Percentiles rank a stretch among this genome's conserved stretches.
Evolutionary conservation across 2,888 invertebrate genomes (phyloP).

Genomic region (Leptinotarsa juncta): DNA sequence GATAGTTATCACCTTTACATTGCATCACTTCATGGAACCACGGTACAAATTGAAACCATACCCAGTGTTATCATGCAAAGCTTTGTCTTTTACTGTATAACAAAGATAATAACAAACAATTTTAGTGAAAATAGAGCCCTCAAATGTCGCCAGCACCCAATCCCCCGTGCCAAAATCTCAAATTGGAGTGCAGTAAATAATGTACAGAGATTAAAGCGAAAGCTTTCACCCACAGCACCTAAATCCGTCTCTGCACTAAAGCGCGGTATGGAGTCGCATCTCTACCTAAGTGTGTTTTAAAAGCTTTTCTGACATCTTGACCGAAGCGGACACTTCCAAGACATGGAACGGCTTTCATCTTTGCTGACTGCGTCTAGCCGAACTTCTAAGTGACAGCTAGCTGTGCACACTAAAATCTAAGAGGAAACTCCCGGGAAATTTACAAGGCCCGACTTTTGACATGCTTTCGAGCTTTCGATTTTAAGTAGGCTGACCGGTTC

Average conservation of each 20-base stretch:
- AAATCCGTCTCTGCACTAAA: conserved; percentile 39
- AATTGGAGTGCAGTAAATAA: conserved; percentile 23
- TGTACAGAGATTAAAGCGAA: conserved; percentile 26
- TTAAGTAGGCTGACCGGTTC: conserved; percentile 46
- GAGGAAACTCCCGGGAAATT: conserved; percentile 46
- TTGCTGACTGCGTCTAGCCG: conserved; percentile 52
- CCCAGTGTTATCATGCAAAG: too few species aligned
- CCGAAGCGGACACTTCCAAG: conserved; percentile 66
- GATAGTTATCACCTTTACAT: too few species aligned
- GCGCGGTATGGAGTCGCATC: conserved; percentile 45
- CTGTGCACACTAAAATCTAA: conserved; percentile 45
- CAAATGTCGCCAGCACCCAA: not conserved
- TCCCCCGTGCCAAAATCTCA: not conserved
- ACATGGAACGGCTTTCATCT: conserved; percentile 68
- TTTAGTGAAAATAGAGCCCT: too few species aligned
- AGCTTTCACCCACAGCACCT: conserved; percentile 33
- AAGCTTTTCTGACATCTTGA: conserved; percentile 69
- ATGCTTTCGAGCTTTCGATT: conserved; percentile 53
- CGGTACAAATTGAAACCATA: too few species aligned
- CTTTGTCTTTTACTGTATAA: too few species aligned
- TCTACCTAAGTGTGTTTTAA: conserved; percentile 65
- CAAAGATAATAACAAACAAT: too few species aligned
- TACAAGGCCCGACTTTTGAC: conserved; percentile 50
- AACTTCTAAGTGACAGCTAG: conserved; percentile 56
- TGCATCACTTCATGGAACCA: too few species aligned